phyloP scores from a whole-genome alignment of 2,888 invertebrate species.

The Thera britannica region DNA sequence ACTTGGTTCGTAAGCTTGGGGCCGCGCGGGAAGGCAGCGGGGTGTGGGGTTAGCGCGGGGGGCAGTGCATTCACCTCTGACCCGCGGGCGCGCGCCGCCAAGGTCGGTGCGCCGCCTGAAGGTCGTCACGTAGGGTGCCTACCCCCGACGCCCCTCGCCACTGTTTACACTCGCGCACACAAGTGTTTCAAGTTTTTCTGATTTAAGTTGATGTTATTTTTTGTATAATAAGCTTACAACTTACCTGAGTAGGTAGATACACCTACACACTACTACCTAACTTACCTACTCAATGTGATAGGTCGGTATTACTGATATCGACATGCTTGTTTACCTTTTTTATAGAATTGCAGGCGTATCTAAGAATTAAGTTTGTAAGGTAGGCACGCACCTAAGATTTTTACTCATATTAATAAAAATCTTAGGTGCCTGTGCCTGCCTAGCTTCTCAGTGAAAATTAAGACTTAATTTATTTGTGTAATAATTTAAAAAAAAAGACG shows the following conservation, averaged over 20 bases:
- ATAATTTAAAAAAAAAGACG: too few species aligned
- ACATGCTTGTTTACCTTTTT: too few species aligned
- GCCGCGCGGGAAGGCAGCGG: constrained; percentile 57
- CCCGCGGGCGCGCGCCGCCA: constrained; percentile 82
- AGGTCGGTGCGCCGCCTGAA: constrained; percentile 84
- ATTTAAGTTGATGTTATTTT: not conserved
- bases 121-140: constrained; percentile 84
- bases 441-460: too few species aligned
- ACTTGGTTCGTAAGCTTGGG: constrained; percentile 47
- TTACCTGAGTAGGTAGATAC: not conserved
- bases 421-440: too few species aligned
- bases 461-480: too few species aligned
- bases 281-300: not conserved
- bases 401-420: too few species aligned
- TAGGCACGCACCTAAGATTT: too few species aligned
- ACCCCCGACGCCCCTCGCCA: constrained; percentile 66
- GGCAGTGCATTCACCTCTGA: constrained; percentile 82
- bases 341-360: too few species aligned
- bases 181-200: constrained; percentile 45
- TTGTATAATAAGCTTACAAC: not conserved
- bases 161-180: constrained; percentile 57
- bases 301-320: too few species aligned
- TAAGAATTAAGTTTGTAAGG: too few species aligned
- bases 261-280: not conserved
- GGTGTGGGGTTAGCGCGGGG: constrained; percentile 48